phyloP scores from a whole-genome alignment of 1,140 invertebrate genomes.

The Pseudomyrmex concolor region DNA sequence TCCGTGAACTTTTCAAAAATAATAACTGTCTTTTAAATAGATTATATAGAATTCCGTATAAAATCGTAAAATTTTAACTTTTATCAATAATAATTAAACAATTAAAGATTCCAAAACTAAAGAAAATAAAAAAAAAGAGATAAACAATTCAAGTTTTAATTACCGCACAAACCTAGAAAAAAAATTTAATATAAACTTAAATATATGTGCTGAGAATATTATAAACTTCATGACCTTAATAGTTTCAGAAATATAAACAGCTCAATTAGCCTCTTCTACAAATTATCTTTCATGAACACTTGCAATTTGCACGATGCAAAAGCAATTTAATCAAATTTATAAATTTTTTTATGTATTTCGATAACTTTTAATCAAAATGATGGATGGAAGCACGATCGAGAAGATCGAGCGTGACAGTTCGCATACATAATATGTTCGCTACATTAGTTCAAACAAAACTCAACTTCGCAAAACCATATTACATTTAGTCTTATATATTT shows the following conservation, averaged over 20 bases:
- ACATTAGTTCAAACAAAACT: conserved; percentile 2
- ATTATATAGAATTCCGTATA: background rate
- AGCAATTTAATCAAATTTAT: conserved; percentile 3
- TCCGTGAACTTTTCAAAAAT: background rate
- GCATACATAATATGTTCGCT: background rate
- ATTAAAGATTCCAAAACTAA: background rate
- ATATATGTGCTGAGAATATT: background rate
- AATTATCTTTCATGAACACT: background rate
- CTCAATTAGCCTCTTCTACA: background rate
- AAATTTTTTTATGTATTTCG: background rate
- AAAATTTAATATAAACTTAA: too few relatives aligned
- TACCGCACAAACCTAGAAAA: too few relatives aligned
- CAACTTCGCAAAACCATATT: too few relatives aligned
- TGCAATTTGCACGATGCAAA: conserved; percentile 8
- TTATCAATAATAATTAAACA: background rate
- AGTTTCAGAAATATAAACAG: background rate
- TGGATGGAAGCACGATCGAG: background rate
- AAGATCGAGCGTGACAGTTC: background rate
- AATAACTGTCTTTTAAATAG: background rate
- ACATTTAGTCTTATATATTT: background rate
- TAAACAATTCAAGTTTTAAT: background rate
- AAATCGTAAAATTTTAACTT: background rate
- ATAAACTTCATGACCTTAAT: background rate
- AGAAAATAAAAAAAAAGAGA: background rate
- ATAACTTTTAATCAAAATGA: background rate